phyloP scores from a whole-genome alignment of 30 jellyfish, hydroid and myxozoan species.

The Aurelia sp. region DNA sequence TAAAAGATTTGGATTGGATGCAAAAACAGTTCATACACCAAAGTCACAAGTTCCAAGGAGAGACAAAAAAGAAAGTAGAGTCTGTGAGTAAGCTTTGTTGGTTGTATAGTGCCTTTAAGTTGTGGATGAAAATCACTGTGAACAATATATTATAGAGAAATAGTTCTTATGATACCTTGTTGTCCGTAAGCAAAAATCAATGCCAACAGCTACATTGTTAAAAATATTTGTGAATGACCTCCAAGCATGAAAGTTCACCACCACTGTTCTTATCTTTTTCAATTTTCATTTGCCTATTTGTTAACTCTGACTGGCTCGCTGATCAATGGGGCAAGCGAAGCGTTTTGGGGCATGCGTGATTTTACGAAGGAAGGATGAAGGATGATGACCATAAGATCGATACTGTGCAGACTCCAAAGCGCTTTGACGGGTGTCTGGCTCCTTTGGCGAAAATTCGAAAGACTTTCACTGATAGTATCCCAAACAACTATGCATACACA shows the following conservation, averaged over 20 bases:
- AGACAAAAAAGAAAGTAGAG: conserved; percentile 21
- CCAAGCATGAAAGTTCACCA: background rate
- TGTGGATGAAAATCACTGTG: conserved; percentile 2
- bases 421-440: too few relatives aligned
- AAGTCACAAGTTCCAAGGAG: conserved; percentile 18
- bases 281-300: background rate
- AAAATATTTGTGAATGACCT: background rate
- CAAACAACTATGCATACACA: too few relatives aligned
- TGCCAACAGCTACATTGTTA: background rate
- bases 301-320: too few relatives aligned
- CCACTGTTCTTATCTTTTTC: conserved; percentile 2
- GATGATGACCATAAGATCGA: too few relatives aligned
- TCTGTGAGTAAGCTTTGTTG: conserved; percentile 13
- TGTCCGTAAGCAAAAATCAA: conserved; percentile 6
- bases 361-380: too few relatives aligned
- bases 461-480: too few relatives aligned
- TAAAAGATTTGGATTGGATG: conserved; percentile 12
- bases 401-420: too few relatives aligned
- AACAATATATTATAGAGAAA: too few relatives aligned
- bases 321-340: too few relatives aligned
- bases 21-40: conserved; percentile 13
- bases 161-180: too few relatives aligned
- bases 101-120: conserved; percentile 17
- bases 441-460: too few relatives aligned
- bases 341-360: too few relatives aligned